Evolutionary conservation across 2,113 vertebrate genomes (phyloP), one percentile per base, ranked within the genome.

Genomic region (Odontesthes bonariensis): DNA sequence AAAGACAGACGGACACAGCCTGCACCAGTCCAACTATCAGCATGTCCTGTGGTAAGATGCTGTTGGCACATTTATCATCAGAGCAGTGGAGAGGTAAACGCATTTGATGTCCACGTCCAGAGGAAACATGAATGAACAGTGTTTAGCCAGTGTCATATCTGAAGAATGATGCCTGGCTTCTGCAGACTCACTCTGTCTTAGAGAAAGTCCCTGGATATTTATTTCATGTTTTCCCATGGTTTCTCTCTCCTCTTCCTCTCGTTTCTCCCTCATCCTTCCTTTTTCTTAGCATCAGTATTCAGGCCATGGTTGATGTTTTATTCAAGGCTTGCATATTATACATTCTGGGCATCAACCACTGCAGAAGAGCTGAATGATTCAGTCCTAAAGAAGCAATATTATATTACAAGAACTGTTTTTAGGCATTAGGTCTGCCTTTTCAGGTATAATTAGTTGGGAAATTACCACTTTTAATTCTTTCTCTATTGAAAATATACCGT

Each of bases 271-370:
- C 54, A 11, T 23, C 63, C 56, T 35, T 49, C 20, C 52, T 58
- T 53, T 70, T 46, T 32, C n/a, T 23, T 53, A 51, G 73, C 86
- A 85, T 91, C 89, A 83, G 82, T 88, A 92, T 90, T 86, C 86
- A 83, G 88, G 87, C 72, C 86, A 63, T 27, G 70, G 69, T 57
- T 69, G 54, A 92, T 93, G 85, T 89, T 93, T 92, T 89, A 93
- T 91, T 92, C 88, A 92, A 27, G 49, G 47, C 32, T 79, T 62
- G 42, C 73, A 47, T 73, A 71, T 90, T 81, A 75, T 58, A 76
- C 76, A 90, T 92, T 92, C 90, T 75, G 31, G 66, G 83, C 81
- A 73, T 83, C 80, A 75, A 46, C 69, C 73, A 84, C 86, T 86
- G 87, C 75, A 77, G 87, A 27, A 86, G 44, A 68, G 46, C 58